A percentile compares a stretch with the other conserved stretches of the same genome.
phyloP scores from a whole-genome alignment of 2,113 vertebrate species.

The Channa maculata region DNA sequence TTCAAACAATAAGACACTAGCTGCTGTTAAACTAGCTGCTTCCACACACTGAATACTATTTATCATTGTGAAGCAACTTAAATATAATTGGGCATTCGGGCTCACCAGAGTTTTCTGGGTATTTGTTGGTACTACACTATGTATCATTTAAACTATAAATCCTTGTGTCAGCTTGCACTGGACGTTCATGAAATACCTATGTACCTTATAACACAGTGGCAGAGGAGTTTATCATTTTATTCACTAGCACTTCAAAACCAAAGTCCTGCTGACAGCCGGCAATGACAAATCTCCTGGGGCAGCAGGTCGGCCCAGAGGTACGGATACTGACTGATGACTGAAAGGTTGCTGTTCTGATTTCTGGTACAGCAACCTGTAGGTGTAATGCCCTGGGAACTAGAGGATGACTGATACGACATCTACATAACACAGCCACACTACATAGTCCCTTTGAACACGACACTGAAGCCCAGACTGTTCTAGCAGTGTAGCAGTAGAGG shows the following conservation, averaged over 20 bases:
- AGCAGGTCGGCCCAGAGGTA: conserved; percentile 33
- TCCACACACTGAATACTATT: conserved; percentile 21
- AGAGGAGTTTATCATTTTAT: conserved; percentile 39
- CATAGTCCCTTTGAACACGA: conserved; percentile 18
- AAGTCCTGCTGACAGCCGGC: conserved; percentile 54
- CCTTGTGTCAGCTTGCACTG: conserved; percentile 29
- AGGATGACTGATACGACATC: conserved; percentile 36
- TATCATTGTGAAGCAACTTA: conserved; percentile 16
- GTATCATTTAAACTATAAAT: conserved; percentile 14
- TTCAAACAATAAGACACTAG: conserved; percentile 1
- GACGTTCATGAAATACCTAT: conserved; percentile 6
- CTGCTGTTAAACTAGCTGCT: conserved; percentile 18
- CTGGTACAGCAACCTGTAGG: conserved; percentile 38
- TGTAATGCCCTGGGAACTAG: conserved; percentile 13
- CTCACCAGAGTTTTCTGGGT: conserved; percentile 27
- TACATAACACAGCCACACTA: conserved; percentile 12
- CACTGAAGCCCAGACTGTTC: conserved; percentile 4
- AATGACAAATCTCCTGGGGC: conserved; percentile 42
- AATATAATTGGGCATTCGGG: conserved; percentile 6
- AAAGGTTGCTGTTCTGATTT: conserved; percentile 51
- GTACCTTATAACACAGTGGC: conserved; percentile 25
- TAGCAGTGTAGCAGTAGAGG: background rate
- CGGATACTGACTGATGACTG: conserved; percentile 32
- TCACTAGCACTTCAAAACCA: conserved; percentile 36
- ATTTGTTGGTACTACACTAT: conserved; percentile 5